Evolutionary conservation across 2,797 vertebrate genomes (phyloP).

Genomic region (Erpetoichthys calabaricus): DNA sequence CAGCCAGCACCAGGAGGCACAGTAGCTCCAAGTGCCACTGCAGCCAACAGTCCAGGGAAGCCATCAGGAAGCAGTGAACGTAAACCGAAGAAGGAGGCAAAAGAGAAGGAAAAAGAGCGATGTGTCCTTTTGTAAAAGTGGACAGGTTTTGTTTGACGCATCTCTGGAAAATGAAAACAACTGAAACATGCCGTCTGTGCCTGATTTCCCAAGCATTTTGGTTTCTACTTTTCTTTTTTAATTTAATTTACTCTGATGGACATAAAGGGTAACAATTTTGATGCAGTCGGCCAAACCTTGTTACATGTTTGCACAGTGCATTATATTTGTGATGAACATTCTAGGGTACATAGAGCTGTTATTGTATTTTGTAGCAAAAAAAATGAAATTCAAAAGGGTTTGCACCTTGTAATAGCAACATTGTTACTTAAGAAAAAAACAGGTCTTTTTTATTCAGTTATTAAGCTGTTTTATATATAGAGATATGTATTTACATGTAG

Average conservation of each 20-base stretch:
- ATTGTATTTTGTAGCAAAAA: slow-evolving; percentile 40
- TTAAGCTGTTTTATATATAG: slow-evolving; percentile 59
- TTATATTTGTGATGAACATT: slow-evolving; percentile 43
- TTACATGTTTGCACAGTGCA: slow-evolving; percentile 53
- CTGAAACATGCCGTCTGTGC: slow-evolving; percentile 82
- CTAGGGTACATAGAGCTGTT: slow-evolving; percentile 18
- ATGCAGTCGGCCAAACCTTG: slow-evolving; percentile 63
- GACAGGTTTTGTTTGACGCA: slow-evolving; percentile 34
- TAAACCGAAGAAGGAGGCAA: slow-evolving; percentile 73
- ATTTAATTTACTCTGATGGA: slow-evolving; percentile 28
- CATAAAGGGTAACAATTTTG: slow-evolving; percentile 58
- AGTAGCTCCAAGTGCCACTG: slow-evolving; percentile 28
- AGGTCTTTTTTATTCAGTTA: slow-evolving; percentile 48
- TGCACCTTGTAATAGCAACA: slow-evolving; percentile 42
- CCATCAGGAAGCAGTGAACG: slow-evolving; percentile 66
- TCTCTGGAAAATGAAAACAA: slow-evolving; percentile 19
- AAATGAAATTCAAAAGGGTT: slow-evolving; percentile 38
- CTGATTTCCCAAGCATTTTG: slow-evolving; percentile 55
- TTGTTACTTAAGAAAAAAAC: slow-evolving; percentile 33
- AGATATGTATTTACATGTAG: slow-evolving; percentile 23
- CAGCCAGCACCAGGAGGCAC: slow-evolving; percentile 36
- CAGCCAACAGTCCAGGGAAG: slow-evolving; percentile 63
- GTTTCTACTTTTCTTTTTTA: slow-evolving; percentile 46
- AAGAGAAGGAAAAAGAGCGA: slow-evolving; percentile 65
- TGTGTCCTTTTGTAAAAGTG: slow-evolving; percentile 84